Percentiles rank a stretch among this genome's conserved stretches.
Conservation (phyloP, 2,888 invertebrate species). For the Seladonia tumulorum region DNA sequence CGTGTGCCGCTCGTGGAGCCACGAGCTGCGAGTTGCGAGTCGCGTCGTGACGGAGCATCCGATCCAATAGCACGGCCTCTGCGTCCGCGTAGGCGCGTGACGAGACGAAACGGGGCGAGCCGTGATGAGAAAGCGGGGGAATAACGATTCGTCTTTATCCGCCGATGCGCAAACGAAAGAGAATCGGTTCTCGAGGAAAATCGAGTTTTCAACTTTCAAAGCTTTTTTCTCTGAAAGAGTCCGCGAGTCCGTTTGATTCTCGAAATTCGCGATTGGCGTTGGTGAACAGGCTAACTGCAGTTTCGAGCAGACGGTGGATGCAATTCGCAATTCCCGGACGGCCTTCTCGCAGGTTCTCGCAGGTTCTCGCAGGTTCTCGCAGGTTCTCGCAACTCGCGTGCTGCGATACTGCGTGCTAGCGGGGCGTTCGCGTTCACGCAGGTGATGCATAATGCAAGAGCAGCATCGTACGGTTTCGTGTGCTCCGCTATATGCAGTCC, state of each 20-base stretch:
- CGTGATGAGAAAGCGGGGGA: not conserved
- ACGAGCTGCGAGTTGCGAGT: not conserved
- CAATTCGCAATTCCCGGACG: not conserved
- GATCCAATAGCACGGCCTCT: conserved; percentile 40
- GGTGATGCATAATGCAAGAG: not conserved
- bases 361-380: not conserved
- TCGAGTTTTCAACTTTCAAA: not conserved
- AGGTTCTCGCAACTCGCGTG: not conserved
- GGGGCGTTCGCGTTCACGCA: not conserved
- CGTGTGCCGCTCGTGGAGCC: conserved; percentile 49
- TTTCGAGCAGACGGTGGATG: too few relatives aligned
- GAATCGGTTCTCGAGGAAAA: not conserved
- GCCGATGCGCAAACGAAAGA: not conserved
- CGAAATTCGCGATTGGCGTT: too few relatives aligned
- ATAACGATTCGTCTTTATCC: conserved; percentile 11
- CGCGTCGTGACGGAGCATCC: conserved; percentile 32
- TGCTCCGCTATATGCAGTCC: not conserved
- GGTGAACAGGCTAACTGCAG: too few relatives aligned
- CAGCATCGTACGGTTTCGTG: conserved; percentile 2
- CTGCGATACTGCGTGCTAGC: not conserved
- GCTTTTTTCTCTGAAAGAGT: not conserved
- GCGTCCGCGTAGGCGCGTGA: conserved; percentile 18
- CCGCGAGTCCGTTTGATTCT: not conserved
- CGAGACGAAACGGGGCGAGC: not conserved
- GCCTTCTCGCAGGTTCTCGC: too few relatives aligned